Evolutionary conservation across 2,888 invertebrate species (phyloP).

Genomic region (Brachylomia viminalis): DNA sequence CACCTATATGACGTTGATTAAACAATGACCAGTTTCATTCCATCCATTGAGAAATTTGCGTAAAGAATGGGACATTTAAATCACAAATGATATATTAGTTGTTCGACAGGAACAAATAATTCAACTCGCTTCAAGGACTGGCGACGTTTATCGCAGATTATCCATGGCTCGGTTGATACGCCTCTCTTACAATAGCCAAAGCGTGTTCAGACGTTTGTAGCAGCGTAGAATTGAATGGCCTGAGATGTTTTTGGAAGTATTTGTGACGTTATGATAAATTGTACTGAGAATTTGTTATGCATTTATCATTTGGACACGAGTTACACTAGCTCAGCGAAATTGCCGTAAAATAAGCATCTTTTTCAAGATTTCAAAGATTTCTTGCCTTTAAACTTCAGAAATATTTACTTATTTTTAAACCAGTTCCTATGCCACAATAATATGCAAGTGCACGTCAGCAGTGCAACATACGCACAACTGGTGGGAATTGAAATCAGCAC

Average conservation of each 20-base stretch:
- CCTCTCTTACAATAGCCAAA: constrained; percentile 69
- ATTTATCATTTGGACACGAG: constrained; percentile 13
- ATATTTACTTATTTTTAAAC: background rate
- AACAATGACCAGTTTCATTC: constrained; percentile 50
- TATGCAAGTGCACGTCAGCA: background rate
- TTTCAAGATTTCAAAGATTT: constrained; percentile 10
- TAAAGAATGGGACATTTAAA: constrained; percentile 58
- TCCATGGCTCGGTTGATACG: constrained; percentile 77
- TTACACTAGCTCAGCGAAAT: constrained; percentile 17
- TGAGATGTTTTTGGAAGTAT: constrained; percentile 22
- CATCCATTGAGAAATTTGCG: constrained; percentile 18
- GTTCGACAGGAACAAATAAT: constrained; percentile 68
- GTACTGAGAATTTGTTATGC: constrained; percentile 16
- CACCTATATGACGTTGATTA: constrained; percentile 23
- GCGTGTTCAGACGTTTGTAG: constrained; percentile 47
- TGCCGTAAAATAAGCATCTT: constrained; percentile 18
- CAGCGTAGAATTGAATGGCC: constrained; percentile 57
- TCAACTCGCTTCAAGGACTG: constrained; percentile 72
- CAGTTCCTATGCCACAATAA: background rate
- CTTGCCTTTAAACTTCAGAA: no score
- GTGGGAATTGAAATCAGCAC: background rate
- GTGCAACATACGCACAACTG: background rate
- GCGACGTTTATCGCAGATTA: constrained; percentile 83
- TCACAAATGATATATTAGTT: constrained; percentile 64
- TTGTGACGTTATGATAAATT: constrained; percentile 41